These are phyloP conservation scores for Capromys pilorides DNA, from an alignment of 2,797 vertebrate genomes.

Conservation along the genomic window DNA sequence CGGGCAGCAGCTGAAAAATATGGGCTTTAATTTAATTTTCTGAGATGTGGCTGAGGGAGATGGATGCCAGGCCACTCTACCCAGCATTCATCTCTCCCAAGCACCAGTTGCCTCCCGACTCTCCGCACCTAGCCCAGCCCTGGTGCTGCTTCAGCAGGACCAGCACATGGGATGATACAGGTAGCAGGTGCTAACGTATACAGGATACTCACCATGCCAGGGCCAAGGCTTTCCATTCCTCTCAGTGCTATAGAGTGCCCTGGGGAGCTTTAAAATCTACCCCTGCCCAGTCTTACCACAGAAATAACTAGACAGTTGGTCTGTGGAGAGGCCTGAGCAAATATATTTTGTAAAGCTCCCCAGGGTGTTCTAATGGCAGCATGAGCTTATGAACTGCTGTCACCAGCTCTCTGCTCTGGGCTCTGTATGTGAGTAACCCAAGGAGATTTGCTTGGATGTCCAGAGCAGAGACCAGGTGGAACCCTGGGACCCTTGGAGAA, in stretches of 20 bases:
- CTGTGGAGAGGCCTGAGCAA: slow-evolving; percentile 9
- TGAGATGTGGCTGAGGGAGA: slow-evolving; percentile 73
- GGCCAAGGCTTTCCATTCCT: background rate
- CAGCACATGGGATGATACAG: background rate
- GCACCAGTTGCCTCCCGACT: background rate
- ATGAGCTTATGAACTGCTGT: background rate
- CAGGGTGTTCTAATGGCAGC: background rate
- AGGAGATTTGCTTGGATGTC: background rate
- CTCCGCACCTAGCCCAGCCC: background rate
- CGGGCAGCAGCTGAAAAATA: slow-evolving; percentile 72
- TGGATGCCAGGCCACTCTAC: slow-evolving; percentile 75
- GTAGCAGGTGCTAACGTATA: background rate
- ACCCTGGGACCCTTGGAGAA: background rate
- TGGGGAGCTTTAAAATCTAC: background rate
- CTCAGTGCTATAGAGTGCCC: background rate
- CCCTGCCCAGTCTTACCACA: background rate
- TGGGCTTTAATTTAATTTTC: slow-evolving; percentile 78
- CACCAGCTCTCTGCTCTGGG: background rate
- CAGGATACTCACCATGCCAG: background rate
- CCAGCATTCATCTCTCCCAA: slow-evolving; percentile 71
- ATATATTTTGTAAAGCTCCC: slow-evolving; percentile 46
- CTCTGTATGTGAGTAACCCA: background rate
- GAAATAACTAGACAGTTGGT: slow-evolving; percentile 22
- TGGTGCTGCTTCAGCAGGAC: background rate
- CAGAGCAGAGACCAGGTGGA: background rate